Percentiles rank a stretch among this genome's conserved stretches.
Conservation (phyloP, 2,888 invertebrate genomes). For the Gibbula magus region DNA sequence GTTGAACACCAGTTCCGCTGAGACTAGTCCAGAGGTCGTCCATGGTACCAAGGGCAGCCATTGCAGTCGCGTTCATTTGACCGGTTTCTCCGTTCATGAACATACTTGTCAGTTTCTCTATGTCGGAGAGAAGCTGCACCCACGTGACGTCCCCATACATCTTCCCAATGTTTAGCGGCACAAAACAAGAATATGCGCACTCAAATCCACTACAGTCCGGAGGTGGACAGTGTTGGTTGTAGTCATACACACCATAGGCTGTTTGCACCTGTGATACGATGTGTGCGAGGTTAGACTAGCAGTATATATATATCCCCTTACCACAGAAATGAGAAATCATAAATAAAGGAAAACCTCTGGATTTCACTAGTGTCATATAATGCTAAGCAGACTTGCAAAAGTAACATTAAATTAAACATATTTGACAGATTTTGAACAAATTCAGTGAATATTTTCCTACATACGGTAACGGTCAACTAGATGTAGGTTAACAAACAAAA, state of each 20-base stretch:
- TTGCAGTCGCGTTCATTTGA: slow-evolving; percentile 12
- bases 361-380: too few relatives aligned
- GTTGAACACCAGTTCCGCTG: slow-evolving; percentile 28
- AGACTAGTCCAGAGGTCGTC: slow-evolving; percentile 24
- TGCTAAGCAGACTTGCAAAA: too few relatives aligned
- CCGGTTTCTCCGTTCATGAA: slow-evolving; percentile 6
- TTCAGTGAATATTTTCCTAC: too few relatives aligned
- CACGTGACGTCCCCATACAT: slow-evolving; percentile 30
- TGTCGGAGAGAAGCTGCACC: slow-evolving; percentile 37
- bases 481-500: too few relatives aligned
- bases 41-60: slow-evolving; percentile 26
- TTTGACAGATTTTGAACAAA: too few relatives aligned
- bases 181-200: background rate
- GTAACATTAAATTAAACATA: too few relatives aligned
- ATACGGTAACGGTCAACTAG: too few relatives aligned
- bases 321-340: too few relatives aligned
- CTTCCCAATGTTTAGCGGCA: background rate
- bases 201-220: too few relatives aligned
- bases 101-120: slow-evolving; percentile 33
- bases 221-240: background rate
- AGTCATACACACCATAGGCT: background rate
- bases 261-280: background rate
- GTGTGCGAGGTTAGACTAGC: too few relatives aligned
- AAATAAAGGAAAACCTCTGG: too few relatives aligned
- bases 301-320: background rate